Evolutionary conservation across 2,113 vertebrate species (phyloP), one percentile per base, ranked within the genome.

Genomic region (Apodemus sylvaticus): DNA sequence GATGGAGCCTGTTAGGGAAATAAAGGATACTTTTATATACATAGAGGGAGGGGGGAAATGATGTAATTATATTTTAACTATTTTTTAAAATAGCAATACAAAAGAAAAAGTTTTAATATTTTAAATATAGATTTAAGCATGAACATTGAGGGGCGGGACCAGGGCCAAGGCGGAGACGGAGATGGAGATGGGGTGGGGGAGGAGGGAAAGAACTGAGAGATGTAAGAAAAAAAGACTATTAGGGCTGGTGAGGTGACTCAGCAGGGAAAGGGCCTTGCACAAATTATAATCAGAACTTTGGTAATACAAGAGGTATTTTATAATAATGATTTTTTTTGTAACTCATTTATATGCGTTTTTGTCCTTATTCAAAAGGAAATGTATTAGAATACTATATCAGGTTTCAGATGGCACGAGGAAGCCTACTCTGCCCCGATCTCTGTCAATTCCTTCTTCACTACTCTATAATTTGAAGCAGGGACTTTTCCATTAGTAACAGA

Each of bases 311-410:
- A 60, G 77, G 64, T 92, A 58, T 93, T 93, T 62, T 94, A 8
- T 58, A 70, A 79, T 89, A 51, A 76, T 79, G 58, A 48, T 53
- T 55, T 70, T 51, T 92, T 42, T 91, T 86, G 1, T 95, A 94
- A 91, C 58, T 77, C 9, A 51, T 71, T 70, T 9, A 39, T 82
- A 58, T 16, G 31, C 29, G 9, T 73, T 89, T 82, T 48, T 90
- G n/a, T 70, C 10, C 12, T 66, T 68, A 66, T 68, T 91, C 71
- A 39, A 96, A 94, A 86, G 9, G 48, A 62, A 86, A 82, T 39
- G 5, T 39, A 83, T 68, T 55, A 83, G 36, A 83, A 62, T 31
- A 83, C 7, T 68, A 3, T 36, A 36, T 68, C 11, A 39, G 26
- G 13, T 64, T 88, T 29, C 48, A 55, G 88, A 53, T 82, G 8